These are phyloP conservation scores for Molorchus minor DNA, from an alignment of 2,888 invertebrate species.

Conservation along the genomic window DNA sequence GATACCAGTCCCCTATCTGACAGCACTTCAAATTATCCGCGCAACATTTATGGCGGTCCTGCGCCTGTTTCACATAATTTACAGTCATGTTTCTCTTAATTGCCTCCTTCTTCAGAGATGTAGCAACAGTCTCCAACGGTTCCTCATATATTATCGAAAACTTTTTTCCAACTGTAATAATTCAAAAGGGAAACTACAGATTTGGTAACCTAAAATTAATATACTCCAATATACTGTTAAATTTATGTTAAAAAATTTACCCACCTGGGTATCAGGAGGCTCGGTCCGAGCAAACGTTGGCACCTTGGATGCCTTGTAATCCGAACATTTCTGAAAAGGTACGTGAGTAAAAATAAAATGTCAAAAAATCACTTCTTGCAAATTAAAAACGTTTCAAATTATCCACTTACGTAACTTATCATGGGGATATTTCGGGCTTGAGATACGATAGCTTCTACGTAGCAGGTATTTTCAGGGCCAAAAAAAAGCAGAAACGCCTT, in stretches of 20 bases:
- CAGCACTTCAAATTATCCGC: slow-evolving; percentile 80
- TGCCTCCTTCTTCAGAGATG: slow-evolving; percentile 81
- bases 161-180: slow-evolving; percentile 93
- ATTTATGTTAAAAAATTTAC: too few relatives aligned
- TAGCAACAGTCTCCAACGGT: slow-evolving; percentile 82
- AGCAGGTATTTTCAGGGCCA: slow-evolving; percentile 93
- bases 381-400: background rate
- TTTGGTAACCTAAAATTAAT: slow-evolving; percentile 81
- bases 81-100: slow-evolving; percentile 82
- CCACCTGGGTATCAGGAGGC: slow-evolving; percentile 94
- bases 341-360: too few relatives aligned
- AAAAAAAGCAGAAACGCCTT: slow-evolving; percentile 91
- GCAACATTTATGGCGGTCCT: slow-evolving; percentile 81
- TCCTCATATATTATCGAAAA: slow-evolving; percentile 90
- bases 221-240: background rate
- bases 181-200: slow-evolving; percentile 90
- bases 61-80: slow-evolving; percentile 77
- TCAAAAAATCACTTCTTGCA: too few relatives aligned
- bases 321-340: slow-evolving; percentile 94
- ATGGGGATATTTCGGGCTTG: slow-evolving; percentile 95
- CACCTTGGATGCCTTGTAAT: slow-evolving; percentile 85
- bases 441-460: slow-evolving; percentile 93
- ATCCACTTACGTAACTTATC: slow-evolving; percentile 91
- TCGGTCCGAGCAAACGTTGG: slow-evolving; percentile 94
- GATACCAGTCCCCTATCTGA: slow-evolving; percentile 82